phyloP scores from a whole-genome alignment of 2,113 vertebrate species.

The Coturnix japonica region DNA sequence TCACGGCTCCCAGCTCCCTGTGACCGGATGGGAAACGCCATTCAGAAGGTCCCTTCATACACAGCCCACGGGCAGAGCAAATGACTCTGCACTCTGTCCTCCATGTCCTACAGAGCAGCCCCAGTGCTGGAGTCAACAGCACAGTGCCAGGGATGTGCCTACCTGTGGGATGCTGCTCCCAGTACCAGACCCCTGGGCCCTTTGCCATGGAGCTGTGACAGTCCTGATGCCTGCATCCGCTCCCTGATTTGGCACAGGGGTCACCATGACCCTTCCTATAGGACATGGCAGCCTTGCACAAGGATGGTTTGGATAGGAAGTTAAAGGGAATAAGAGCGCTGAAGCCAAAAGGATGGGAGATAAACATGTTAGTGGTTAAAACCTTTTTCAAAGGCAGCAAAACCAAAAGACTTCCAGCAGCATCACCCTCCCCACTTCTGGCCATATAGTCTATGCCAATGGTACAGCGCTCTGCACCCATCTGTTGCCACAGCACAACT shows the following conservation, averaged over 20 bases:
- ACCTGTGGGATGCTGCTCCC: background rate
- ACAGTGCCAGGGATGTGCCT: accelerated
- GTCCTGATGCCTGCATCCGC: background rate
- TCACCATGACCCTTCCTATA: background rate
- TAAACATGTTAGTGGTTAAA: accelerated
- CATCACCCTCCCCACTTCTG: background rate
- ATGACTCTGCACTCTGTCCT: accelerated
- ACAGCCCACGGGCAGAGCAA: background rate
- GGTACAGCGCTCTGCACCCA: too few relatives aligned
- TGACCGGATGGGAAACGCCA: background rate
- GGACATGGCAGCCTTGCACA: background rate
- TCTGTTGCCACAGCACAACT: accelerated
- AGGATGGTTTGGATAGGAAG: background rate
- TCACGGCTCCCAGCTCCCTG: accelerated
- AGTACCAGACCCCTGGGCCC: background rate
- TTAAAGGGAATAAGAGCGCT: background rate
- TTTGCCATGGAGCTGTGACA: background rate
- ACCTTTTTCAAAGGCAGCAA: background rate
- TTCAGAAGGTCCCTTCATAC: background rate
- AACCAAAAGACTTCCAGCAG: background rate
- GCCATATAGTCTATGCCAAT: accelerated
- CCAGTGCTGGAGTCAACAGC: accelerated
- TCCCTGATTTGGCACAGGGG: background rate
- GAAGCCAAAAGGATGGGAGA: background rate
- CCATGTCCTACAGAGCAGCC: accelerated